Percentiles rank a stretch among this genome's conserved stretches.
Conservation (phyloP, 2,797 vertebrate genomes). For the Pseudochirops cupreus region DNA sequence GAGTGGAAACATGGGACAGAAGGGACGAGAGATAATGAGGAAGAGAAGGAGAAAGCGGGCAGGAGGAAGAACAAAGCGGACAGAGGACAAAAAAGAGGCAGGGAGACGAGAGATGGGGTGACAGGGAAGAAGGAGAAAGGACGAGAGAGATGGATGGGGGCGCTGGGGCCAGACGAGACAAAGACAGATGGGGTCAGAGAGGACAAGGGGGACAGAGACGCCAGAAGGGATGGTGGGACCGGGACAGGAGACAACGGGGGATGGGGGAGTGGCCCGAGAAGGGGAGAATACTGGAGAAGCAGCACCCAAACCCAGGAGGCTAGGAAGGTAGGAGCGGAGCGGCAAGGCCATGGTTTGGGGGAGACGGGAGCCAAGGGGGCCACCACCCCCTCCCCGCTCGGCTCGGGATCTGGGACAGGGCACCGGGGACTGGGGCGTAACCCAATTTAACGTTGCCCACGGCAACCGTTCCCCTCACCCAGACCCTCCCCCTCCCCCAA, state of each 20-base stretch:
- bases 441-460: conserved; percentile 64
- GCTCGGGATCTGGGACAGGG: conserved; percentile 56
- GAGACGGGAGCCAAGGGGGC: conserved; percentile 18
- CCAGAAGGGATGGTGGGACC: not conserved
- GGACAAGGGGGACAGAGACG: not conserved
- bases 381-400: not conserved
- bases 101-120: not conserved
- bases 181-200: not conserved
- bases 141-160: not conserved
- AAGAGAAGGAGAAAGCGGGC: too few species aligned
- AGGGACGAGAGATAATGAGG: not conserved
- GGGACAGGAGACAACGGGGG: not conserved
- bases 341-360: not conserved
- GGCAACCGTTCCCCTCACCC: conserved; percentile 47
- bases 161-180: not conserved
- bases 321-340: not conserved
- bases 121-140: not conserved
- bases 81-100: too few species aligned
- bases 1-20: not conserved
- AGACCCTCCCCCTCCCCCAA: conserved; percentile 20
- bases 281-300: not conserved
- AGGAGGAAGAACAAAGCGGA: not conserved
- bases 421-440: conserved; percentile 63
- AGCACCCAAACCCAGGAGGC: not conserved
- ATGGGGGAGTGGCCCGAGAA: not conserved